A percentile compares a stretch with the other conserved stretches of the same genome.
Conservation (phyloP, 2,888 invertebrate genomes). For the Phengaris alcon region DNA sequence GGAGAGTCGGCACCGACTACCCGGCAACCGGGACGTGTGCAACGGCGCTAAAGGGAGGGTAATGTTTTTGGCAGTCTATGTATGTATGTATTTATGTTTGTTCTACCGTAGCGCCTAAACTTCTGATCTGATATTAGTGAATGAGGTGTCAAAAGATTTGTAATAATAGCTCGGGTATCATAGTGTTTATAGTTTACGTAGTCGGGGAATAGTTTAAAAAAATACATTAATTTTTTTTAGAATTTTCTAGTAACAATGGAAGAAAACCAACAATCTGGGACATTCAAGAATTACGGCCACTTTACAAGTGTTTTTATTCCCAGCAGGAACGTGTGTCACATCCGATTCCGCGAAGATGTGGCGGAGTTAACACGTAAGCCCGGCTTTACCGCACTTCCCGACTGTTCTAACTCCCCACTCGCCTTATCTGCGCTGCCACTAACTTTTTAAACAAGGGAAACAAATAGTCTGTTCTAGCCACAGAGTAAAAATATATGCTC, state of each 20-base stretch:
- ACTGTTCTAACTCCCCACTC: neutral
- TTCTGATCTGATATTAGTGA: too few relatives aligned
- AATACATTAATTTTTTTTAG: neutral
- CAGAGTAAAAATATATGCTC: neutral
- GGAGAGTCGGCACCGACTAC: neutral
- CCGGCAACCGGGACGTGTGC: neutral
- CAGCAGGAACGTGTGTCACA: conserved; percentile 7
- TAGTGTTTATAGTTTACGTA: too few relatives aligned
- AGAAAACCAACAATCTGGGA: neutral
- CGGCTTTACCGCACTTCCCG: conserved; percentile 9
- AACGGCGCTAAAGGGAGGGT: neutral
- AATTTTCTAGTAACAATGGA: neutral
- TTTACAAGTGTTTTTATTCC: conserved; percentile 21
- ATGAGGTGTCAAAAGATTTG: too few relatives aligned
- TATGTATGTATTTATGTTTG: too few relatives aligned
- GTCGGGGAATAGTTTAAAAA: too few relatives aligned
- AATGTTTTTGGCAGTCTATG: too few relatives aligned
- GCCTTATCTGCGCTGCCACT: conserved; percentile 9
- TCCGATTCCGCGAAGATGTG: neutral
- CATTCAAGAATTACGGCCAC: conserved; percentile 5
- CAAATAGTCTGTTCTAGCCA: neutral
- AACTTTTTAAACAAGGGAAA: conserved; percentile 18
- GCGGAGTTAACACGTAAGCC: conserved; percentile 15
- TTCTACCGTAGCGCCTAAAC: too few relatives aligned
- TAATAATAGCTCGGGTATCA: too few relatives aligned